phyloP scores from a whole-genome alignment of 1,140 invertebrate species.

The Catajapyx aquilonaris region DNA sequence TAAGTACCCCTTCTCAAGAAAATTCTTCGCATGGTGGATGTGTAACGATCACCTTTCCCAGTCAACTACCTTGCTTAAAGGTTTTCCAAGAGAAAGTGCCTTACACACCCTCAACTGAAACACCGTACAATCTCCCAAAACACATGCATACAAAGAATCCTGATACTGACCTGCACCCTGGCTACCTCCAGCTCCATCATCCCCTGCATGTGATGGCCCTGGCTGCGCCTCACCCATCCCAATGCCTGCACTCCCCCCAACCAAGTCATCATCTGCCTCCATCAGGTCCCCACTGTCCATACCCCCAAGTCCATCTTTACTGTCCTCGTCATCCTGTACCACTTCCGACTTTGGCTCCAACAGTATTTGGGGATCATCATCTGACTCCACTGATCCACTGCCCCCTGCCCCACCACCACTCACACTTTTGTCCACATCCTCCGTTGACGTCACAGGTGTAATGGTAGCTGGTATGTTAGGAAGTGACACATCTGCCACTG shows the following conservation, averaged over 20 bases:
- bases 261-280: slow-evolving; percentile 53
- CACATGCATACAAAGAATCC: no score
- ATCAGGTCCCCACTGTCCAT: no score
- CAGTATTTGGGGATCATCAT: slow-evolving; percentile 24
- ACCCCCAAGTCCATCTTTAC: slow-evolving; percentile 63
- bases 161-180: slow-evolving; percentile 7
- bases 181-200: slow-evolving; percentile 30
- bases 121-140: no score
- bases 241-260: slow-evolving; percentile 28
- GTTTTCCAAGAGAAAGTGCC: no score
- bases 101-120: no score
- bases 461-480: slow-evolving; percentile 16
- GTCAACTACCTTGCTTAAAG: no score
- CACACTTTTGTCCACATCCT: slow-evolving; percentile 12
- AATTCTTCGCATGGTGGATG: no score
- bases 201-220: slow-evolving; percentile 29
- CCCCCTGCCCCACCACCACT: slow-evolving; percentile 10
- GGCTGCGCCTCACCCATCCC: slow-evolving; percentile 24
- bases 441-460: slow-evolving; percentile 9
- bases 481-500: slow-evolving; percentile 11
- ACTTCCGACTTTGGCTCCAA: slow-evolving; percentile 56
- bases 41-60: no score
- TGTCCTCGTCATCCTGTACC: slow-evolving; percentile 46
- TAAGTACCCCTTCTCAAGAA: no score
- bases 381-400: not conserved